These are phyloP conservation scores for Isurus oxyrinchus DNA, from an alignment of 2,113 vertebrate species.

Conservation along the genomic window DNA sequence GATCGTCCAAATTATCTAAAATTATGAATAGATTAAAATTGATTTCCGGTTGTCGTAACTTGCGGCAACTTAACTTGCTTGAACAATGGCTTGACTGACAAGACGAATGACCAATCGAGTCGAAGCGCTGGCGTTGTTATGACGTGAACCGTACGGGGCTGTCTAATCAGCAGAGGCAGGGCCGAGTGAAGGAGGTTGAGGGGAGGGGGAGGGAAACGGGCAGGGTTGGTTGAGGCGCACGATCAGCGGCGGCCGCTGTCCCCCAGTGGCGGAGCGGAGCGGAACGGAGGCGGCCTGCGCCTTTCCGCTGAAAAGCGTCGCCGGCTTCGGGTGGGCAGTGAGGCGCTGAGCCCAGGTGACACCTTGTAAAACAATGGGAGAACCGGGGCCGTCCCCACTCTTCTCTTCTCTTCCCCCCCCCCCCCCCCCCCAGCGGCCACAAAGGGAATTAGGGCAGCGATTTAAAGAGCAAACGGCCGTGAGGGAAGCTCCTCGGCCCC, in stretches of 20 bases:
- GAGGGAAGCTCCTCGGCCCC: background rate
- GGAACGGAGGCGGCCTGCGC: no score
- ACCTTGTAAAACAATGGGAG: background rate
- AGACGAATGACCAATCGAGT: background rate
- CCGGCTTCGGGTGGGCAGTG: background rate
- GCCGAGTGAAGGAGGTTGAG: background rate
- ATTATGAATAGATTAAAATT: background rate
- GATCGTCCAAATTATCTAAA: background rate
- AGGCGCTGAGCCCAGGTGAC: background rate
- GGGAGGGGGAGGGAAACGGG: background rate
- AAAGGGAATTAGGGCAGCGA: background rate
- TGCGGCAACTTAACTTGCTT: background rate
- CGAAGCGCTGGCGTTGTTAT: background rate
- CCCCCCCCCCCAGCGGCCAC: background rate
- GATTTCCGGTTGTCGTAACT: constrained; percentile 23
- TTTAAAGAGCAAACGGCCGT: background rate
- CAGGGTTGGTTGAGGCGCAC: background rate
- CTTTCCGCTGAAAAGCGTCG: no score
- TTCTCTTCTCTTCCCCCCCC: no score
- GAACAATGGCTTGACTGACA: background rate
- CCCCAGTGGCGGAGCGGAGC: background rate
- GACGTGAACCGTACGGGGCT: background rate
- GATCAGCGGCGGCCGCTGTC: background rate
- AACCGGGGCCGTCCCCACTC: background rate
- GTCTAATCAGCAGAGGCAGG: background rate